Evolutionary conservation across 1,140 invertebrate genomes (phyloP), one percentile per base, ranked within the genome.

Genomic region (Drosophila oshimai): DNA sequence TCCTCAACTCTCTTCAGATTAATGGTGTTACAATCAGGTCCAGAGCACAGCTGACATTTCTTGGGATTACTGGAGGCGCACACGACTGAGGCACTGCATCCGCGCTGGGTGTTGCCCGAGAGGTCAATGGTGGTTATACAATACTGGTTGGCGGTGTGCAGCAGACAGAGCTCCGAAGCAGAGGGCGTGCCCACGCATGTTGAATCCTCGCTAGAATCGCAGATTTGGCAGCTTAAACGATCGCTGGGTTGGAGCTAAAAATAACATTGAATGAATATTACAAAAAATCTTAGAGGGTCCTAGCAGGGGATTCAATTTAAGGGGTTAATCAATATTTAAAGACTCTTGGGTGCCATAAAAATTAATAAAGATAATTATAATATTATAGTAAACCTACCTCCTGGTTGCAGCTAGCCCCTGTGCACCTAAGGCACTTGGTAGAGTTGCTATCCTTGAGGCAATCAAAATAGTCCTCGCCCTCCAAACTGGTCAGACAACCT

Each of bases 241-340:
- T 88, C 78, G 3, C 12, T 60, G 0, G 89, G 89, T 45, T 87
- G 87, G 2, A 89, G 18, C 89, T 90, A n/a, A 0, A 12, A 55
- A 1, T n/a, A 36, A 1, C 10, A 41, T 9, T 9, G 12, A 4
- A 4, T 13, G 9, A 12, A 12, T 39, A 6, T n/a, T 24, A 4
- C 12, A 7, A 7, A 42, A 13, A n/a, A 7, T 7, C 6, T 2
- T 2, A 10, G 9, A n/a, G n/a, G n/a, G n/a, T n/a, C n/a, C n/a
- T n/a, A n/a, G n/a, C n/a, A n/a, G n/a, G n/a, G n/a, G n/a, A 4
- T 17, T 3, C 22, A 22, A 22, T 29, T 10, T 17, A 6, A 26
- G 12, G 4, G 12, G 0, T 2, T 18, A 1, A 6, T 5, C 0
- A 10, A 29, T 6, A 13, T 0, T 4, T 3, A 31, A 12, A n/a